These are phyloP conservation scores for Tautogolabrus adspersus DNA, from an alignment of 2,113 vertebrate species.

Conservation along the genomic window DNA sequence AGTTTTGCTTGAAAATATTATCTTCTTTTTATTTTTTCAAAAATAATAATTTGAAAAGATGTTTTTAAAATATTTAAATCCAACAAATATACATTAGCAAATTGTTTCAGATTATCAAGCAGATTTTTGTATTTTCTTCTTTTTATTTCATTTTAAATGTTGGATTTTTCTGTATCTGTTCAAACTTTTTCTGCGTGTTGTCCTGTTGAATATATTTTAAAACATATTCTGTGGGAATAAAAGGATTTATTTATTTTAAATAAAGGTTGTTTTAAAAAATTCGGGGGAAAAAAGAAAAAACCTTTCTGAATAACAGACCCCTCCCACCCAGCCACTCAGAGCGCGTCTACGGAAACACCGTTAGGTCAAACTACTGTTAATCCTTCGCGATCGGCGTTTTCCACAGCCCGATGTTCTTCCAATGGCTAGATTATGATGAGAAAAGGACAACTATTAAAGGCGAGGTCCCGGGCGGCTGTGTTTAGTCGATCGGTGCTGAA, in stretches of 20 bases:
- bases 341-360: slow-evolving; percentile 67
- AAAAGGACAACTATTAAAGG: slow-evolving; percentile 40
- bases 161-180: too few species aligned
- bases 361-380: slow-evolving; percentile 69
- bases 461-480: slow-evolving; percentile 3
- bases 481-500: slow-evolving; percentile 8
- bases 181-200: too few species aligned
- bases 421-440: slow-evolving; percentile 59
- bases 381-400: slow-evolving; percentile 36
- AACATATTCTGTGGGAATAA: too few species aligned
- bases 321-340: slow-evolving; percentile 57
- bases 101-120: too few species aligned
- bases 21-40: too few species aligned
- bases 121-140: too few species aligned
- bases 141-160: too few species aligned
- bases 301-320: not conserved
- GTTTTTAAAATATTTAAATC: too few species aligned
- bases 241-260: not conserved
- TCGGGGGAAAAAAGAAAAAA: not conserved
- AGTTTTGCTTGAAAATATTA: too few species aligned
- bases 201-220: too few species aligned
- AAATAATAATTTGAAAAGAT: too few species aligned
- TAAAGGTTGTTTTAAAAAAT: not conserved
- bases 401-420: slow-evolving; percentile 54
- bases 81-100: too few species aligned